Base-by-base conservation (phyloP, 2,113 vertebrate genomes). In the Silurus asotus region DNA sequence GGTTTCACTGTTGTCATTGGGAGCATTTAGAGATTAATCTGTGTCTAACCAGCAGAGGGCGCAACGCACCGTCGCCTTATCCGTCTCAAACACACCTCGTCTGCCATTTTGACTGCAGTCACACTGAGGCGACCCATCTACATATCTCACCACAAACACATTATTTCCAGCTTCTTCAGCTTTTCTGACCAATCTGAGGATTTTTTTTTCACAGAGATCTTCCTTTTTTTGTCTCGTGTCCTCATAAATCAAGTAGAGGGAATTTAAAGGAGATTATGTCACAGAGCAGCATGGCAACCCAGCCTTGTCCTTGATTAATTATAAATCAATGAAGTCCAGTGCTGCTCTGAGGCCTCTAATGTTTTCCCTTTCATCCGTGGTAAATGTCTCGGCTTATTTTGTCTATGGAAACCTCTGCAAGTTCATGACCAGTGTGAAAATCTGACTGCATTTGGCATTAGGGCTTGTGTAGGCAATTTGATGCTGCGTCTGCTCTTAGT, bases 31-130 rank as follows among this genome's bases (percentile, higher is more conserved):
- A 58, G 51, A 15, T 88, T 25, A 19, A 37, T 82, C 3, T 55
- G 6, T 56, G 13, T 61, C n/a, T 25, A 0, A 81, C 91, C 93
- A 93, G 85, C 91, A 94, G 94, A 93, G 90, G 93, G 88, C 89
- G 88, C 83, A 82, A 55, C 84, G 76, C 62, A 88, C 92, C 91
- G 74, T 88, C 70, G 85, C 17, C 62, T 49, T 4, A 37, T 4
- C 56, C 8, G 11, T 51, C 53, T 23, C 9, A 14, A 81, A 53
- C 10, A 80, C 28, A 51, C 70, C 84, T 87, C n/a, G 86, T 79
- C 84, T 86, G 28, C 87, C 56, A 14, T 88, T 84, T 88, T 90
- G 87, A 90, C 87, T 84, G 72, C 86, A 70, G 75, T 59, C 49
- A 89, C 89, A 92, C 85, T 89, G 79, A 91, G 90, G 92, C 88